These are phyloP conservation scores for Emys orbicularis DNA, from an alignment of 2,797 vertebrate genomes.

Conservation along the genomic window DNA sequence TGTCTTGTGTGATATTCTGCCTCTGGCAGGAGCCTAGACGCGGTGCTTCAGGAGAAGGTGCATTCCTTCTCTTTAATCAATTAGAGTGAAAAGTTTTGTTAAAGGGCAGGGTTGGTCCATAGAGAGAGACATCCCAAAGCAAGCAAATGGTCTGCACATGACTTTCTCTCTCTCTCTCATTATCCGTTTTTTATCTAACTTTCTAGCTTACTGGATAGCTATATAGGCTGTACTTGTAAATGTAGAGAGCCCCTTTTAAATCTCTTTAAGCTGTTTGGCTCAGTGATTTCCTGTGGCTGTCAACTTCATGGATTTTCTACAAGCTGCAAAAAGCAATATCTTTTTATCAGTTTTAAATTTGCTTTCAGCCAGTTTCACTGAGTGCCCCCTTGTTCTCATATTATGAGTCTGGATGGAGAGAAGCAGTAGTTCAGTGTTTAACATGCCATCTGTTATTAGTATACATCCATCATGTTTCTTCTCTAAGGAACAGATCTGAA, in stretches of 20 bases:
- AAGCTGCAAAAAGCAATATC: background rate
- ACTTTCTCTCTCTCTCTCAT: background rate
- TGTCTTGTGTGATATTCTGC: background rate
- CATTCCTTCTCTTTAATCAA: background rate
- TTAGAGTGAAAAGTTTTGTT: background rate
- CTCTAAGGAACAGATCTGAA: background rate
- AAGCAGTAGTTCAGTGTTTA: background rate
- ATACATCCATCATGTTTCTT: background rate
- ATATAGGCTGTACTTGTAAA: background rate
- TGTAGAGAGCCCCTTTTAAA: background rate
- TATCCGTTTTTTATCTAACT: background rate
- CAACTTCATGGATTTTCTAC: background rate
- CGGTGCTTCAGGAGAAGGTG: background rate
- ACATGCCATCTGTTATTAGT: background rate
- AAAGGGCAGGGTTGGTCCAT: background rate
- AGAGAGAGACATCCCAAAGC: background rate
- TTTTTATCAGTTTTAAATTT: background rate
- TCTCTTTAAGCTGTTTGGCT: background rate
- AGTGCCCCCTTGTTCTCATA: background rate
- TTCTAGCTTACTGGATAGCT: background rate
- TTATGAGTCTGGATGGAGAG: background rate
- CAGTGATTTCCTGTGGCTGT: slow-evolving; percentile 15
- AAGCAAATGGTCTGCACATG: background rate
- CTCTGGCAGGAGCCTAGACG: background rate
- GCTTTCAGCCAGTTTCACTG: background rate